Conservation (phyloP, 2,113 vertebrate genomes). For the Bufo bufo region DNA sequence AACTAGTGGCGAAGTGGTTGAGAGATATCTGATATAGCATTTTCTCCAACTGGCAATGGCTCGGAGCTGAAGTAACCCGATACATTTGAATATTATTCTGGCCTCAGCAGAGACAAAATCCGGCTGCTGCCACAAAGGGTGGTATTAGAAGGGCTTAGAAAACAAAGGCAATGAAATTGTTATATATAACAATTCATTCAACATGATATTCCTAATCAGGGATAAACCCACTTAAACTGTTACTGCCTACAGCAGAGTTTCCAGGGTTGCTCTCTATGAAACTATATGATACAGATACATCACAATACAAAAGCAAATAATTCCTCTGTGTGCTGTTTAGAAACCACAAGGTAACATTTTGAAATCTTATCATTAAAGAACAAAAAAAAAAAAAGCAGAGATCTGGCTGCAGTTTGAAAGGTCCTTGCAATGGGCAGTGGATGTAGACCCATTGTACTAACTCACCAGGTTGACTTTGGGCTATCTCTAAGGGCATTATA, state of each 20-base stretch:
- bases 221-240: neutral
- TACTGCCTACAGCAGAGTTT: neutral
- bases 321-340: neutral
- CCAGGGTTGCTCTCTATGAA: neutral
- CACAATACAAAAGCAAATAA: neutral
- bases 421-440: too few species aligned
- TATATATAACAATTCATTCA: neutral
- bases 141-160: neutral
- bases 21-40: neutral
- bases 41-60: neutral
- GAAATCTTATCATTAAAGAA: neutral
- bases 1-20: neutral
- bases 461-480: too few species aligned
- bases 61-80: neutral
- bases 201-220: neutral
- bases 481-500: too few species aligned
- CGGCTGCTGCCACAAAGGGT: neutral
- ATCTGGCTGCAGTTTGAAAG: too few species aligned
- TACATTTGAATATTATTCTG: neutral
- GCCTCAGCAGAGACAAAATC: neutral
- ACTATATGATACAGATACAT: neutral
- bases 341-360: neutral
- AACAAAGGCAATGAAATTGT: neutral
- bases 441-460: too few species aligned
- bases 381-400: too few species aligned